Evolutionary conservation across 1,140 invertebrate species (phyloP).

Genomic region (Arion vulgaris): DNA sequence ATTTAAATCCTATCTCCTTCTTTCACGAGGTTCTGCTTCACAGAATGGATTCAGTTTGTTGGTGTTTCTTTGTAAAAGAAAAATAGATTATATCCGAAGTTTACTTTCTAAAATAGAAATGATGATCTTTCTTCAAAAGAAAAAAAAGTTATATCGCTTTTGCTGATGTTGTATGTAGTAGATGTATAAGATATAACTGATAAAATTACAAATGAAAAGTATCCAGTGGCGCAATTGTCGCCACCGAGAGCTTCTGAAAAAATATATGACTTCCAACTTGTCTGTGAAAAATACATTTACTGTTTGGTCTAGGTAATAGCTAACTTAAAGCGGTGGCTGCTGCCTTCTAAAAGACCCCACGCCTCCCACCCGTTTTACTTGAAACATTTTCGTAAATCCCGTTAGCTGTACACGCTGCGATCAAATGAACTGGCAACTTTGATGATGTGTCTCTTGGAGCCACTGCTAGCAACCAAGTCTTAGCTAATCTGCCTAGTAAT

Average conservation of each 20-base stretch:
- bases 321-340: not conserved
- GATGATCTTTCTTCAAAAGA: not conserved
- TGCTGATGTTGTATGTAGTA: no score
- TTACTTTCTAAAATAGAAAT: not conserved
- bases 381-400: constrained; percentile 18
- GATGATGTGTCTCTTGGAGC: not conserved
- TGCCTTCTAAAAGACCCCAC: constrained; percentile 9
- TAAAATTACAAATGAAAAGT: no score
- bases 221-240: no score
- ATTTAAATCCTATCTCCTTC: not conserved
- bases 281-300: not conserved
- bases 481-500: constrained; percentile 7
- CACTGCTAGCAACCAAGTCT: not conserved
- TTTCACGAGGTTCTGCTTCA: not conserved
- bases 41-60: not conserved
- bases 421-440: constrained; percentile 15
- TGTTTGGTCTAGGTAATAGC: not conserved
- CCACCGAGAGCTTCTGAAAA: no score
- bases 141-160: no score
- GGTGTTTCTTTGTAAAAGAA: not conserved
- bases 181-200: no score
- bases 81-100: not conserved
- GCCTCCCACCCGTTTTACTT: constrained; percentile 1
- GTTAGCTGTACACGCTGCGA: constrained; percentile 19
- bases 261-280: not conserved